Evolutionary conservation across 2,888 invertebrate species (phyloP).

Genomic region (Chloroclystis v-ata): DNA sequence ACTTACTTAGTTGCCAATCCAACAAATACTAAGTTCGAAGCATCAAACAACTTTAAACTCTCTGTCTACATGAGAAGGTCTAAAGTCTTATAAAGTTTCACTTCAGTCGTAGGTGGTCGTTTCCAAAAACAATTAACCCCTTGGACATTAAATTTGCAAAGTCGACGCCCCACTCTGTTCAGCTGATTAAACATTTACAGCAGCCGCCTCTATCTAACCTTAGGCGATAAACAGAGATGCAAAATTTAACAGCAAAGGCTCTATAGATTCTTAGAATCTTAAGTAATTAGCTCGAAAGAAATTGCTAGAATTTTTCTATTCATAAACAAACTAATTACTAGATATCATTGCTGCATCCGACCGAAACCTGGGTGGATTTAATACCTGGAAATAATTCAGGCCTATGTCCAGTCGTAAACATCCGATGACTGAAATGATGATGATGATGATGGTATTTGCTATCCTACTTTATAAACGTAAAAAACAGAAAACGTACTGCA

Average conservation of each 20-base stretch:
- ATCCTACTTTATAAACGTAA: no score
- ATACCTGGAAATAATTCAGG: no score
- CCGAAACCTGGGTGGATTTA: no score
- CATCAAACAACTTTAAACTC: no score
- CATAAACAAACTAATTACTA: no score
- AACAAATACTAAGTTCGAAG: no score
- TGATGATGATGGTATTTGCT: no score
- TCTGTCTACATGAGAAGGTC: not conserved
- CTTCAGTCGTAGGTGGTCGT: slow-evolving; percentile 24
- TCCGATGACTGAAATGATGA: no score
- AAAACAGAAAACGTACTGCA: no score
- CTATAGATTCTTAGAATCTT: slow-evolving; percentile 5
- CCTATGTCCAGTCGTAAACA: no score
- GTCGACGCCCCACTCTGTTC: slow-evolving; percentile 33
- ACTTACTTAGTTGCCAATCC: not conserved
- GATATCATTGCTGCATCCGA: no score
- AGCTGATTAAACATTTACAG: slow-evolving; percentile 36
- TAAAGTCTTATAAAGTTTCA: slow-evolving; percentile 1
- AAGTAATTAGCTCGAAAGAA: slow-evolving; percentile 7
- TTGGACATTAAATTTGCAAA: slow-evolving; percentile 42
- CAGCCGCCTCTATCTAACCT: slow-evolving; percentile 21
- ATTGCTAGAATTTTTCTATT: no score
- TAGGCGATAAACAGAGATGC: slow-evolving; percentile 24
- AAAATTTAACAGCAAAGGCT: slow-evolving; percentile 16
- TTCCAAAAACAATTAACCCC: slow-evolving; percentile 46